Evolutionary conservation across 2,113 vertebrate species (phyloP), one percentile per base, ranked within the genome.

Genomic region (Strix uralensis): DNA sequence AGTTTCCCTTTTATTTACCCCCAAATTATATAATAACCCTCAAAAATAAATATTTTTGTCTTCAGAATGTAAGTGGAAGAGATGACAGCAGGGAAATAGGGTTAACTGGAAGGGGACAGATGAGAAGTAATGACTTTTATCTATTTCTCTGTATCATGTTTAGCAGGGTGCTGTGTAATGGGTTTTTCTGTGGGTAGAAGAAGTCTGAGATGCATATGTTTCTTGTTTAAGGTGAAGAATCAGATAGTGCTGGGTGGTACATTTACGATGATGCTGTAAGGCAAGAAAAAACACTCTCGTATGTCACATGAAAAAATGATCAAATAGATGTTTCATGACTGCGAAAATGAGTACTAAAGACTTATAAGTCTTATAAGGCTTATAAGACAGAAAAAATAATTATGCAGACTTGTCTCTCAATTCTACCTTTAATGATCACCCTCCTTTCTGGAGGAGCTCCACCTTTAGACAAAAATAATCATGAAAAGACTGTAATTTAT

Each of bases 181-280:
- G 62, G 42, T 27, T 57, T 82, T 82, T 86, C 38, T 71, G 49
- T 71, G 51, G 11, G 19, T 32, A 72, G 75, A 81, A 88, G 34
- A 36, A 74, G 38, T 63, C 61, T 34, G 62, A 89, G 52, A 32
- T 87, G 36, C 36, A 44, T 77, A 32, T 78, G 40, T 77, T 92
- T 72, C 81, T 85, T 84, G 16, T 93, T 90, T 87, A 91, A 92
- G 86, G 73, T 91, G 49, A 95, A 89, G 58, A 93, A 86, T 84
- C 72, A 84, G 74, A 67, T 74, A 81, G 46, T 71, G 27, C 82
- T 86, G 51, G 59, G 63, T 96, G 52, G 65, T 81, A 94, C 85
- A 69, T 81, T 94, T 93, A 61, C 69, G 69, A 71, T 88, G 66
- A 55, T 89, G 69, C 92, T 75, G 15, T 85, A 89, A 96, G 86